Conservation (phyloP, 2,888 invertebrate genomes). For the Meiosimyza platycephala region DNA sequence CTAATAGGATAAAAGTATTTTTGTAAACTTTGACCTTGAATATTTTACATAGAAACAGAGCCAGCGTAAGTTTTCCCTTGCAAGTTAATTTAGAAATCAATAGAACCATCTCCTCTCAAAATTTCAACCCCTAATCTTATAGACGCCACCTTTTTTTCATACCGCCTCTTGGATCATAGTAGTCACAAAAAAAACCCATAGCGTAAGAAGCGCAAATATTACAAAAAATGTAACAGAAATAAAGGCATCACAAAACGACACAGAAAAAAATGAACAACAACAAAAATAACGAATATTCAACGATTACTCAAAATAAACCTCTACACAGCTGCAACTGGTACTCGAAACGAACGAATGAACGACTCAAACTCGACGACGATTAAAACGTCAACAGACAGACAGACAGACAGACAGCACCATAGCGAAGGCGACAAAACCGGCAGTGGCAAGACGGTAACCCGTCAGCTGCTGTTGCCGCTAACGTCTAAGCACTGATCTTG, state of each 20-base stretch:
- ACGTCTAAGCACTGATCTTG: neutral
- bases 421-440: neutral
- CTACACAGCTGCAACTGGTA: neutral
- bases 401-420: neutral
- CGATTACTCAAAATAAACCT: conserved; percentile 25
- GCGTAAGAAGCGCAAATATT: too few relatives aligned
- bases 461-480: neutral
- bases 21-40: too few relatives aligned
- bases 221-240: neutral
- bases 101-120: too few relatives aligned
- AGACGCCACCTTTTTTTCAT: too few relatives aligned
- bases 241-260: neutral
- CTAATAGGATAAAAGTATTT: too few relatives aligned
- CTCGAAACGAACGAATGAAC: too few relatives aligned
- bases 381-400: conserved; percentile 18
- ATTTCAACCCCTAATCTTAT: too few relatives aligned
- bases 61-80: too few relatives aligned
- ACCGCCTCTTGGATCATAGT: too few relatives aligned
- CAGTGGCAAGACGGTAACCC: neutral
- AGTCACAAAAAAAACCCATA: too few relatives aligned
- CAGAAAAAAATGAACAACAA: conserved; percentile 3
- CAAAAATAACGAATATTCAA: conserved; percentile 25
- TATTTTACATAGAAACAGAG: too few relatives aligned
- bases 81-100: too few relatives aligned
- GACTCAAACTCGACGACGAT: neutral